Evolutionary conservation across 2,113 vertebrate genomes (phyloP), one percentile per base, ranked within the genome.

Genomic region (Arothron firmamentum): DNA sequence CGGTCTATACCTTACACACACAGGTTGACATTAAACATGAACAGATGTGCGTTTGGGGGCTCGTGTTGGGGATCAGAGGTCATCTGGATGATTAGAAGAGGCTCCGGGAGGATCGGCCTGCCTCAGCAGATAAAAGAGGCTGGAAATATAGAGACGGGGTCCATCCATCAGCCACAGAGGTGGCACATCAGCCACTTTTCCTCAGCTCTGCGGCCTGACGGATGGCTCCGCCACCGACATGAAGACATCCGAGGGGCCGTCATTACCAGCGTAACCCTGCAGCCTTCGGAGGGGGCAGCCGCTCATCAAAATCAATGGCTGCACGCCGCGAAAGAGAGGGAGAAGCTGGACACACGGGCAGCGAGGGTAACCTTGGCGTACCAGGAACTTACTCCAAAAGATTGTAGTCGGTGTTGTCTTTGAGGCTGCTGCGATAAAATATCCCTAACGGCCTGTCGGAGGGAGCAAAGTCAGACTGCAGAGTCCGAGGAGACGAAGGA

Each of bases 21-120:
- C 81, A 73, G 25, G 81, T 88, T 88, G 84, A 81, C 86, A 60
- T 78, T 69, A 82, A 64, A 75, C 67, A 77, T 84, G 78, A 73
- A 85, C 67, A 76, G 75, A 66, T 72, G 70, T 60, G 62, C 71
- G 77, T 67, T 41, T 57, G 62, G 21, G 60, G 67, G 72, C 65
- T 71, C 70, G 60, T 50, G 70, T 63, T 0, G 55, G 75, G 78
- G 74, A 84, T 88, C 84, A 83, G 72, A 65, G 53, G 75, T 67
- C 84, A 78, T 84, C 78, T 59, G 56, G 62, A 78, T 85, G 82
- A 89, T 88, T 83, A 84, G 79, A 70, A 82, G 77, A 19, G 77
- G 76, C 76, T 79, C 79, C 71, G 56, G 65, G 82, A 70, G 81
- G 80, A 82, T 81, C 73, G 82, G 75, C 59, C 67, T 75, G 74